These are phyloP conservation scores for Crocidura indochinensis DNA, from an alignment of 2,797 vertebrate genomes.

Conservation along the genomic window DNA sequence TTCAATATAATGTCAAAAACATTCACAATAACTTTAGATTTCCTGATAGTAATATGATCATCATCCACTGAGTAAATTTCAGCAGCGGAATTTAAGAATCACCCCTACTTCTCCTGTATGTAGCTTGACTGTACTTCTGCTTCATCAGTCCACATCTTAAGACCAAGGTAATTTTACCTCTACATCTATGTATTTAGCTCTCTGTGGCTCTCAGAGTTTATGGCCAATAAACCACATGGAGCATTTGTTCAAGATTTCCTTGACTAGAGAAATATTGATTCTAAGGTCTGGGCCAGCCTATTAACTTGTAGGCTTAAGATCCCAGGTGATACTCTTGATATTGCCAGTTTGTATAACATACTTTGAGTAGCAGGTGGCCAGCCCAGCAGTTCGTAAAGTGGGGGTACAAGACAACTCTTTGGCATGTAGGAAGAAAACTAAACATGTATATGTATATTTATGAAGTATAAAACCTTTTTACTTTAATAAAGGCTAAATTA, in stretches of 20 bases:
- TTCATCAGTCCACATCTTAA: background rate
- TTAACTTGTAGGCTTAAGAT: background rate
- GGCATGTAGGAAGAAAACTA: background rate
- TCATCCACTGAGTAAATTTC: background rate
- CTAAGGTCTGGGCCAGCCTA: no score
- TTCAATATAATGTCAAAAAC: background rate
- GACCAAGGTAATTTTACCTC: background rate
- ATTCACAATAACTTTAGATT: background rate
- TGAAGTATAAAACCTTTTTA: slow-evolving; percentile 5
- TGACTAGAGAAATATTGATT: background rate
- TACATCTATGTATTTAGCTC: background rate
- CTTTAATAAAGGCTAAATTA: slow-evolving; percentile 3
- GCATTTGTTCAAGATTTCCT: background rate
- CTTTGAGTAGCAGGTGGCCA: background rate
- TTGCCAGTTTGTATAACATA: background rate
- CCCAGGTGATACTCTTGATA: background rate
- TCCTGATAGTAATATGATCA: background rate
- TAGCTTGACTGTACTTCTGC: slow-evolving; percentile 4
- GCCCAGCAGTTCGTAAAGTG: background rate
- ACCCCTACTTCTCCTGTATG: background rate
- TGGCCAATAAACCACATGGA: background rate
- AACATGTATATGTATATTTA: background rate
- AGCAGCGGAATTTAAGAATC: background rate
- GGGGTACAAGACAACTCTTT: background rate
- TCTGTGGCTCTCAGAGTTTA: background rate